Base-by-base conservation (phyloP, 2,113 vertebrate species). In the Menidia beryllina region DNA sequence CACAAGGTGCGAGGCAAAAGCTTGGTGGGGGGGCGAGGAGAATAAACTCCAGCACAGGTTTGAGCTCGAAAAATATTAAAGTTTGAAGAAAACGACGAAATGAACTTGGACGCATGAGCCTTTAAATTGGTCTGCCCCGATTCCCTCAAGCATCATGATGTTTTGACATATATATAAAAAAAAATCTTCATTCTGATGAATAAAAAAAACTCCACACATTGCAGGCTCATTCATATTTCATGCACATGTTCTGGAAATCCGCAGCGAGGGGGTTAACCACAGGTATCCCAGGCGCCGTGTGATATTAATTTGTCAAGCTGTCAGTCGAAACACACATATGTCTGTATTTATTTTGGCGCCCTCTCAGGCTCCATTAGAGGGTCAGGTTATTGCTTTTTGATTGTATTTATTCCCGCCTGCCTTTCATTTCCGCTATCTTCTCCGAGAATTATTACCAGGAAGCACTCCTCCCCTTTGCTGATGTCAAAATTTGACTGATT, bases 261-360 rank as follows among this genome's bases (percentile, higher is more conserved):
- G 23, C 57, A 60, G 34, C 4, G 58, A 59, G 49, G 2, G 80
- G 53, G 79, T 86, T 85, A 85, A 83, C 43, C 60, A 6, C 10
- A 59, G 77, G 64, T 51, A 39, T 75, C 72, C 69, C n/a, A n/a
- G n/a, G 50, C 75, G 79, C 86, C 75, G 59, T 82, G 76, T 90
- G 82, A 90, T 93, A 92, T 93, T 93, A 91, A 94, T 94, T 94
- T 94, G 93, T 93, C 91, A 82, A 47, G 65, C 92, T 93, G 91
- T 92, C 92, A 91, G 80, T 78, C 66, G 56, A 79, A 91, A 92
- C 89, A 92, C 87, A 88, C 82, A 82, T 77, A 81, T 88, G 86
- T 90, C 91, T 93, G 91, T 91, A 90, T 93, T 91, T 86, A 92
- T 93, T 91, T 89, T 24, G 61, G 56, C 69, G 84, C 75, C 85